These are phyloP conservation scores for Dichetophora obliterata DNA, from an alignment of 2,888 invertebrate genomes.

Conservation along the genomic window DNA sequence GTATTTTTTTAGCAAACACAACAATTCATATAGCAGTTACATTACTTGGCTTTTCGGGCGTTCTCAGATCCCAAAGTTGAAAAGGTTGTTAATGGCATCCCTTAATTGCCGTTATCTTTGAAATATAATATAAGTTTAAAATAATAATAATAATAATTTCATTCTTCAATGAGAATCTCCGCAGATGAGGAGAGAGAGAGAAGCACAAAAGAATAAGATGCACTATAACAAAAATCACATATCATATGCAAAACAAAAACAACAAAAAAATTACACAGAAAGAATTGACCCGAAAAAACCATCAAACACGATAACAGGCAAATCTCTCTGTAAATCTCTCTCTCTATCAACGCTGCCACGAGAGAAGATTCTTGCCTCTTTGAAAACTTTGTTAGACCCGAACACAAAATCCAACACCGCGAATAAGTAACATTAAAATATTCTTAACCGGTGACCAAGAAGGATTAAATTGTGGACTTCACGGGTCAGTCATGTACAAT, in stretches of 20 bases:
- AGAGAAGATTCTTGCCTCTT: neutral
- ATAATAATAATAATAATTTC: neutral
- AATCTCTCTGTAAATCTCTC: neutral
- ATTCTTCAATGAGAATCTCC: neutral
- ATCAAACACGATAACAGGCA: too few species aligned
- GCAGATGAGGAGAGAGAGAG: neutral
- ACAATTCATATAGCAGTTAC: slow-evolving; percentile 40
- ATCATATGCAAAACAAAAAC: neutral
- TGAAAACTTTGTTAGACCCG: slow-evolving; percentile 23
- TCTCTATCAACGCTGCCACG: neutral
- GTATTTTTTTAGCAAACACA: neutral
- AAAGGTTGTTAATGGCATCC: slow-evolving; percentile 29
- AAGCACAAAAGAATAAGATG: neutral
- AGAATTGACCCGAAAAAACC: neutral
- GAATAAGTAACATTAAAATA: too few species aligned
- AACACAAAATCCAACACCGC: neutral
- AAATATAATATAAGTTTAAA: slow-evolving; percentile 5
- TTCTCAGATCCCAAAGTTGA: slow-evolving; percentile 32
- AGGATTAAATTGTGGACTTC: neutral
- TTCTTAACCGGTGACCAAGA: too few species aligned
- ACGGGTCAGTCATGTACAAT: slow-evolving; percentile 24
- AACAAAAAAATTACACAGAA: neutral
- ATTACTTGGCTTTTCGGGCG: neutral
- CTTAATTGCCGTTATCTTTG: slow-evolving; percentile 20
- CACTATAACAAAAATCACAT: neutral